phyloP scores from a whole-genome alignment of 2,888 invertebrate genomes.

The Villa cingulata region DNA sequence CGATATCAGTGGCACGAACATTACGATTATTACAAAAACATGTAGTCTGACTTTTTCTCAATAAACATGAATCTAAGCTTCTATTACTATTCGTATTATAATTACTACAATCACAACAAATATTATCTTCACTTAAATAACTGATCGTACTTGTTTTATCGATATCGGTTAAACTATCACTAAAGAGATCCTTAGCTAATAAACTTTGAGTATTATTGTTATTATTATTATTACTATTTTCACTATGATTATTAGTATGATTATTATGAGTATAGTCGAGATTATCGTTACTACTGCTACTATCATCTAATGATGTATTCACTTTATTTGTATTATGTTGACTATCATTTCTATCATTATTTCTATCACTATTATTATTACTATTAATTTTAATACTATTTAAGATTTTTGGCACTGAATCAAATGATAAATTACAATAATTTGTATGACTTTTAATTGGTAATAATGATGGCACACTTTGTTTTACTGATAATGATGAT shows the following conservation, averaged over 20 bases:
- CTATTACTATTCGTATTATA: not conserved
- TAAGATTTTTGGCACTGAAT: slow-evolving; percentile 6
- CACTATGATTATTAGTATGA: slow-evolving; percentile 2
- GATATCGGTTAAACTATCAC: slow-evolving; percentile 10
- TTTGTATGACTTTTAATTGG: not conserved
- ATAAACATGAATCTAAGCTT: not conserved
- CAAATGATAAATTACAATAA: slow-evolving; percentile 8
- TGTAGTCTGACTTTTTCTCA: not conserved
- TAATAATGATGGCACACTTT: not conserved
- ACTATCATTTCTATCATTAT: too few species aligned
- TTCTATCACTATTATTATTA: too few species aligned
- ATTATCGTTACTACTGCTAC: not conserved
- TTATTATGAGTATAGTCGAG: not conserved
- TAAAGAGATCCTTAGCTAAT: slow-evolving; percentile 5
- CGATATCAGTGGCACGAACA: not conserved
- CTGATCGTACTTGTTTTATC: slow-evolving; percentile 10
- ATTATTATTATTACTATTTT: not conserved
- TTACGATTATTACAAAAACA: not conserved
- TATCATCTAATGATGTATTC: not conserved
- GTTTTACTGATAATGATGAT: not conserved
- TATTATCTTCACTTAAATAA: slow-evolving; percentile 10
- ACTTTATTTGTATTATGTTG: too few species aligned
- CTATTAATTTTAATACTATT: not conserved
- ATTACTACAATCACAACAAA: slow-evolving; percentile 4
- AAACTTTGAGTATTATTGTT: slow-evolving; percentile 4